These are phyloP conservation scores for Drosophila arawakana DNA, from an alignment of 1,140 invertebrate genomes.

Conservation along the genomic window DNA sequence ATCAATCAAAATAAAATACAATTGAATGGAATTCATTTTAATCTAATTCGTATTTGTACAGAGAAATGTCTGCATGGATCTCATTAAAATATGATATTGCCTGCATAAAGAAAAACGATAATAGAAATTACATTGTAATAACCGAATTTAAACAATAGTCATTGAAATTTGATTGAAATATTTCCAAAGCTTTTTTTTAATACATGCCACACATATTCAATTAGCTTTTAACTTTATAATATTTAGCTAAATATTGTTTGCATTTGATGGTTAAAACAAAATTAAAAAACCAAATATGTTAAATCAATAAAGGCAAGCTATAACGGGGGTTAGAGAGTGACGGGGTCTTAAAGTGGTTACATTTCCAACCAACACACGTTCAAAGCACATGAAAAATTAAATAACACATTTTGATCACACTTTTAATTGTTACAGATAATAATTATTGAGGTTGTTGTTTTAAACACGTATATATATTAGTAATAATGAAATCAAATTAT, in stretches of 20 bases:
- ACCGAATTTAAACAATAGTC: constrained; percentile 20
- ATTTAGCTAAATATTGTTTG: constrained; percentile 14
- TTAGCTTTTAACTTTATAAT: constrained; percentile 12
- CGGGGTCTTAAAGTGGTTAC: background rate
- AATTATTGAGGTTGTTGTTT: constrained; percentile 13
- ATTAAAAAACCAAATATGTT: constrained; percentile 12
- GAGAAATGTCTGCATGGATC: constrained; percentile 84
- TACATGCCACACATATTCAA: constrained; percentile 71
- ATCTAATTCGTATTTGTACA: constrained; percentile 37
- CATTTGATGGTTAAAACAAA: constrained; percentile 17
- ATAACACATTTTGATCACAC: constrained; percentile 47
- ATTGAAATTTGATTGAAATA: background rate
- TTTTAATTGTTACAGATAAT: constrained; percentile 58
- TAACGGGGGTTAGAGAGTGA: background rate
- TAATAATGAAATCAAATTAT: constrained; percentile 52
- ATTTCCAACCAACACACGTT: constrained; percentile 55
- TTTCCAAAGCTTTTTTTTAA: constrained; percentile 14
- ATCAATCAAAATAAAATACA: constrained; percentile 8
- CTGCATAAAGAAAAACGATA: constrained; percentile 14
- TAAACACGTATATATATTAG: constrained; percentile 60
- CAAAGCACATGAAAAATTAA: constrained; percentile 56
- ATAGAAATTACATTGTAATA: background rate
- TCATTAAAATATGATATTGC: constrained; percentile 63
- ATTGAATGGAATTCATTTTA: constrained; percentile 30
- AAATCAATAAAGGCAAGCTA: constrained; percentile 3